phyloP scores from a whole-genome alignment of 1,140 invertebrate species.

The Polyergus mexicanus region DNA sequence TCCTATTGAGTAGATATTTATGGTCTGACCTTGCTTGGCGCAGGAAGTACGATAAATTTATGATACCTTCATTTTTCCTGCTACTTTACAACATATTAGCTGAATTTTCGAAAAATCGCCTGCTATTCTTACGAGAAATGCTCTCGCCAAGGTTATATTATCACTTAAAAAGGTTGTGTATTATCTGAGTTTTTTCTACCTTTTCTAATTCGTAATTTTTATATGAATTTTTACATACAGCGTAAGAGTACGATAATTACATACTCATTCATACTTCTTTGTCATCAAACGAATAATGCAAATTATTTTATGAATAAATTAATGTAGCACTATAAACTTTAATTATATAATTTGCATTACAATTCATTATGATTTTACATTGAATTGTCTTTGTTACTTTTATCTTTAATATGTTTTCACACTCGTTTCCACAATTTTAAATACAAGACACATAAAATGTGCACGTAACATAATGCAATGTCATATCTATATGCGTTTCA shows the following conservation, averaged over 20 bases:
- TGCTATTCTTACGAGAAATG: not conserved
- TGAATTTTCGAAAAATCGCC: not conserved
- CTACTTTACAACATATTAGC: not conserved
- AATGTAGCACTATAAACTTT: not conserved
- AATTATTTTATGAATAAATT: not conserved
- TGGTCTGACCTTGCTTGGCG: constrained; percentile 23
- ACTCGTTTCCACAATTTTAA: not conserved
- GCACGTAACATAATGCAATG: not conserved
- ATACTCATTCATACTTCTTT: not conserved
- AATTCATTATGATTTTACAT: not conserved
- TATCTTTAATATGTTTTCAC: not conserved
- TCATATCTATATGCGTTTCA: not conserved
- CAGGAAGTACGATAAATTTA: constrained; percentile 16
- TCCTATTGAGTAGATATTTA: not conserved
- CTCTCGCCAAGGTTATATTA: not conserved
- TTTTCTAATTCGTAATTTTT: not conserved
- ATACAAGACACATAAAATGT: not conserved
- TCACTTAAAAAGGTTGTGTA: not conserved
- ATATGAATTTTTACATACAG: not conserved
- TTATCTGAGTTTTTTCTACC: not conserved
- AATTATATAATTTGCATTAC: not conserved
- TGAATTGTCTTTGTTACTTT: constrained; percentile 2
- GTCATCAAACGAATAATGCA: not conserved
- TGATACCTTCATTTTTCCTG: constrained; percentile 9
- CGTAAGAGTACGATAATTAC: not conserved